phyloP scores from a whole-genome alignment of 2,888 invertebrate genomes.

The Rotaria sp. region DNA sequence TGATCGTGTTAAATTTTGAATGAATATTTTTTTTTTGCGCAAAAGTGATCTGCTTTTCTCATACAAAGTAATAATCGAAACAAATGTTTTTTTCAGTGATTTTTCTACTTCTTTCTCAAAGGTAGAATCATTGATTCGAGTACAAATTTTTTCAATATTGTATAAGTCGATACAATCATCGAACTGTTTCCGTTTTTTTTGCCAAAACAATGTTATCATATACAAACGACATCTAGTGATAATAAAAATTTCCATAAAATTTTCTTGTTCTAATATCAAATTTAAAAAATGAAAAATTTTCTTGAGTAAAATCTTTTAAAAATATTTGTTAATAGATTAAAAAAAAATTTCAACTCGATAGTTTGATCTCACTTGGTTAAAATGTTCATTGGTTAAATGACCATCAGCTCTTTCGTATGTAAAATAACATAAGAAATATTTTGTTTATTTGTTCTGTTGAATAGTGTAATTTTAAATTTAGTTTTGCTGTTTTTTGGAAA shows the following conservation, averaged over 20 bases:
- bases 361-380: not conserved
- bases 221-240: not conserved
- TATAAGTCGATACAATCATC: too few species aligned
- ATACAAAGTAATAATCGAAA: too few species aligned
- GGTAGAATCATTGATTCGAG: too few species aligned
- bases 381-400: conserved; percentile 9
- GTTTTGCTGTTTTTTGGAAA: not conserved
- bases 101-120: too few species aligned
- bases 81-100: too few species aligned
- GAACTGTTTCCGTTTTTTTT: too few species aligned
- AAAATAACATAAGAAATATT: not conserved
- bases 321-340: not conserved
- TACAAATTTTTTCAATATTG: too few species aligned
- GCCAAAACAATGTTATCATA: not conserved
- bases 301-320: not conserved
- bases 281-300: not conserved
- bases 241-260: not conserved
- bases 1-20: too few species aligned
- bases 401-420: not conserved
- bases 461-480: not conserved
- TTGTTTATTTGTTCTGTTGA: conserved; percentile 24
- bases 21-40: too few species aligned
- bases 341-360: not conserved
- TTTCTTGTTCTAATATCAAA: not conserved
- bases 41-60: too few species aligned